Conservation (phyloP, 2,888 invertebrate genomes). For the Phalera bucephala region DNA sequence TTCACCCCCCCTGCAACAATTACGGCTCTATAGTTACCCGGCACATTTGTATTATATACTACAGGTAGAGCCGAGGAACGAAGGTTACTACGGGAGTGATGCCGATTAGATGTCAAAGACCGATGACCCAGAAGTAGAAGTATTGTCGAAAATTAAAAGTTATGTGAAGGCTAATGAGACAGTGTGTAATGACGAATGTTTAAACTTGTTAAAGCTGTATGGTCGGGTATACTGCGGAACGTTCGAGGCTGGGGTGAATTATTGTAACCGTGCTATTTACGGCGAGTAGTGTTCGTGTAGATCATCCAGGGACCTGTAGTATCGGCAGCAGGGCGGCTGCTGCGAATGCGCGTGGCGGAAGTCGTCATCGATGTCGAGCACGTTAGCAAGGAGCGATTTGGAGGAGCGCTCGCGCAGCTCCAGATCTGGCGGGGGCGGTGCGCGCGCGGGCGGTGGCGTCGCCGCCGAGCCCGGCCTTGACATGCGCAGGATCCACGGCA, state of each 20-base stretch:
- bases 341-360: conserved; percentile 91
- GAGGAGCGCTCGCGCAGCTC: conserved; percentile 95
- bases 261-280: conserved; percentile 82
- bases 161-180: conserved; percentile 33
- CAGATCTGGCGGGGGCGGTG: conserved; percentile 91
- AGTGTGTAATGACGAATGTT: conserved; percentile 39
- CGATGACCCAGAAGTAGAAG: conserved; percentile 59
- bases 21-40: conserved; percentile 71
- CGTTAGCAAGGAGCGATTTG: conserved; percentile 97
- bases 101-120: conserved; percentile 60
- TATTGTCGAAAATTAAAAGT: conserved; percentile 44
- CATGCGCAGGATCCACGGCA: conserved; percentile 98
- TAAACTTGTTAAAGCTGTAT: conserved; percentile 55
- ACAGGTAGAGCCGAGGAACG: conserved; percentile 75
- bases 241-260: conserved; percentile 75
- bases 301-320: conserved; percentile 88
- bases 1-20: conserved; percentile 77
- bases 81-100: conserved; percentile 75
- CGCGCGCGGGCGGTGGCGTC: conserved; percentile 85
- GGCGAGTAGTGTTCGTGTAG: conserved; percentile 83
- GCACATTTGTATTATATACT: conserved; percentile 67
- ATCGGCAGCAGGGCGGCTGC: conserved; percentile 88
- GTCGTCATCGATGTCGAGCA: conserved; percentile 98
- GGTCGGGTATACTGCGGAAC: conserved; percentile 77
- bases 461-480: conserved; percentile 86